Conservation (phyloP, 1,140 invertebrate species). For the Pseudomyrmex cubaensis region DNA sequence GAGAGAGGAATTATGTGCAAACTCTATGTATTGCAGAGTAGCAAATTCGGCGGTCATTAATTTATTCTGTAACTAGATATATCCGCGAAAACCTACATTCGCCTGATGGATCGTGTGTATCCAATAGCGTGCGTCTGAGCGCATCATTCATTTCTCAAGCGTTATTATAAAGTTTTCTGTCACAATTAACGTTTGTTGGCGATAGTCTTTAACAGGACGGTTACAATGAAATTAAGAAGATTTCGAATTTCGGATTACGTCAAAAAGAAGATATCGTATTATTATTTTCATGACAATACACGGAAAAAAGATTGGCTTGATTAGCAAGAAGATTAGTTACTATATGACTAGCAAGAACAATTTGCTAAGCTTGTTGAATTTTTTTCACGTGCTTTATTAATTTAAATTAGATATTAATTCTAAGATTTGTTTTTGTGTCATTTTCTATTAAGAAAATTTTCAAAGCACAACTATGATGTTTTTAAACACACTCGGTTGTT, state of each 20-base stretch:
- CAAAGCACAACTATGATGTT: too few species aligned
- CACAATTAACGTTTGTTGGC: slow-evolving; percentile 37
- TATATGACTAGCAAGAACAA: too few species aligned
- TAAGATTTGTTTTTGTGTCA: too few species aligned
- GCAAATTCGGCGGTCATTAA: slow-evolving; percentile 73
- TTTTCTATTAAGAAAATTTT: too few species aligned
- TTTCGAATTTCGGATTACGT: background rate
- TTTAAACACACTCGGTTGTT: too few species aligned
- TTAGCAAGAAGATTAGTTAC: too few species aligned
- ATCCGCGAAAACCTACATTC: slow-evolving; percentile 67
- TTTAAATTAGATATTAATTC: too few species aligned
- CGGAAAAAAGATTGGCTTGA: too few species aligned
- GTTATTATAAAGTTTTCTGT: background rate
- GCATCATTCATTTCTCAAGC: slow-evolving; percentile 5
- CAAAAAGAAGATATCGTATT: too few species aligned
- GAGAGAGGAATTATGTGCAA: slow-evolving; percentile 32
- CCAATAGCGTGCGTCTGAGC: slow-evolving; percentile 47
- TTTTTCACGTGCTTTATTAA: too few species aligned
- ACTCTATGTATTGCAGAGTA: slow-evolving; percentile 49
- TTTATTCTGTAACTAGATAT: slow-evolving; percentile 68
- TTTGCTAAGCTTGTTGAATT: too few species aligned
- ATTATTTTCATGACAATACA: too few species aligned
- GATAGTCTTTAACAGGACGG: slow-evolving; percentile 16
- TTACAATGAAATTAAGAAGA: background rate
- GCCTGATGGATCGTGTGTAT: slow-evolving; percentile 61